phyloP scores from a whole-genome alignment of 2,113 vertebrate species.

The Bettongia penicillata region DNA sequence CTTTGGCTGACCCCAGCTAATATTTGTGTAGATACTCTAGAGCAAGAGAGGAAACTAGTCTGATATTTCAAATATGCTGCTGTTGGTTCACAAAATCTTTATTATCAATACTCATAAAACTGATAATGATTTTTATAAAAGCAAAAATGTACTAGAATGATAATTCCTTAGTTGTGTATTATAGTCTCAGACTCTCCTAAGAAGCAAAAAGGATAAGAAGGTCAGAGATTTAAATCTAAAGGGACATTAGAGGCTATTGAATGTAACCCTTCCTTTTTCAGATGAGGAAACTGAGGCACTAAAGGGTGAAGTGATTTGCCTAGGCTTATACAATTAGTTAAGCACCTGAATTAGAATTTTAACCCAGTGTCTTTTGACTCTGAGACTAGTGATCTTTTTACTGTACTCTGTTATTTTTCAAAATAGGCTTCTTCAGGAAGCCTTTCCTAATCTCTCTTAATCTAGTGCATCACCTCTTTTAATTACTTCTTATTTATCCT shows the following conservation, averaged over 20 bases:
- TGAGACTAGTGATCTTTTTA: neutral
- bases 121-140: constrained; percentile 16
- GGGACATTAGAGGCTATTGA: neutral
- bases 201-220: neutral
- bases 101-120: neutral
- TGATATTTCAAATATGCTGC: neutral
- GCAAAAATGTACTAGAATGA: neutral
- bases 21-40: neutral
- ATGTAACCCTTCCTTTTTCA: neutral
- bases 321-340: neutral
- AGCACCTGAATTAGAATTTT: neutral
- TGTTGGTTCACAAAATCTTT: neutral
- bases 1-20: neutral
- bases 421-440: neutral
- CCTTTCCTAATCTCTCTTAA: neutral
- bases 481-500: neutral
- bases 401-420: neutral
- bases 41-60: neutral
- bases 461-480: neutral
- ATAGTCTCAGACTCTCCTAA: neutral
- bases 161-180: neutral
- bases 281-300: neutral
- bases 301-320: neutral
- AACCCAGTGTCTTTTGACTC: neutral
- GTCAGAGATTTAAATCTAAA: neutral